Evolutionary conservation across 2,888 invertebrate genomes (phyloP).

Genomic region (Volucella zonaria): DNA sequence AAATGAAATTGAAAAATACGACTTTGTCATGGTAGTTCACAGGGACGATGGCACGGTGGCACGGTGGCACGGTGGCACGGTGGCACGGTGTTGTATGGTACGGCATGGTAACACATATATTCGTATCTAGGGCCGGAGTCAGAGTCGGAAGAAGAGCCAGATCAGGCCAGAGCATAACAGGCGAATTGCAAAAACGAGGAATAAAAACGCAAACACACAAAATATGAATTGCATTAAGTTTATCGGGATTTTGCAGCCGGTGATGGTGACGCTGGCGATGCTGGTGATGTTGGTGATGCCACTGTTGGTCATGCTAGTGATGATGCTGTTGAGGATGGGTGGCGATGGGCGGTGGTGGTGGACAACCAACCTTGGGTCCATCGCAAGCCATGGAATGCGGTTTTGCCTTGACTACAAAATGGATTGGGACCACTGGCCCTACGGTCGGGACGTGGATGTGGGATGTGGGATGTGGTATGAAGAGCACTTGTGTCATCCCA

Average conservation of each 20-base stretch:
- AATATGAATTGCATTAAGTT: slow-evolving; percentile 74
- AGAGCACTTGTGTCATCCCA: slow-evolving; percentile 52
- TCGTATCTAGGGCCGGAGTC: background rate
- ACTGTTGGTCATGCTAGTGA: slow-evolving; percentile 2
- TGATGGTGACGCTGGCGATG: slow-evolving; percentile 19
- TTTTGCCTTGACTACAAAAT: slow-evolving; percentile 58
- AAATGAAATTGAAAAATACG: slow-evolving; percentile 72
- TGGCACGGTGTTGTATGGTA: background rate
- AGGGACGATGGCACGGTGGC: too few relatives aligned
- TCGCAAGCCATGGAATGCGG: slow-evolving; percentile 43
- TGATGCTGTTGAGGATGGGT: slow-evolving; percentile 11
- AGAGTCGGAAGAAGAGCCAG: slow-evolving; percentile 14
- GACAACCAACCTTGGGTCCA: slow-evolving; percentile 30
- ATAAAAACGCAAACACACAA: slow-evolving; percentile 72
- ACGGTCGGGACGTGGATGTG: background rate
- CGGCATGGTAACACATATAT: background rate
- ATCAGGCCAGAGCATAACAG: background rate
- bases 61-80: too few relatives aligned
- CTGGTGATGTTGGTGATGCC: background rate
- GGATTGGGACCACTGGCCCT: background rate
- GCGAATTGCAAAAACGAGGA: slow-evolving; percentile 46
- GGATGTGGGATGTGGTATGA: slow-evolving; percentile 21
- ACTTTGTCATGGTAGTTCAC: slow-evolving; percentile 42
- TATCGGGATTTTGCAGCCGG: slow-evolving; percentile 72
- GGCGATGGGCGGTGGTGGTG: background rate